phyloP scores from a whole-genome alignment of 2,888 invertebrate species.

The Nasonovia ribisnigri region DNA sequence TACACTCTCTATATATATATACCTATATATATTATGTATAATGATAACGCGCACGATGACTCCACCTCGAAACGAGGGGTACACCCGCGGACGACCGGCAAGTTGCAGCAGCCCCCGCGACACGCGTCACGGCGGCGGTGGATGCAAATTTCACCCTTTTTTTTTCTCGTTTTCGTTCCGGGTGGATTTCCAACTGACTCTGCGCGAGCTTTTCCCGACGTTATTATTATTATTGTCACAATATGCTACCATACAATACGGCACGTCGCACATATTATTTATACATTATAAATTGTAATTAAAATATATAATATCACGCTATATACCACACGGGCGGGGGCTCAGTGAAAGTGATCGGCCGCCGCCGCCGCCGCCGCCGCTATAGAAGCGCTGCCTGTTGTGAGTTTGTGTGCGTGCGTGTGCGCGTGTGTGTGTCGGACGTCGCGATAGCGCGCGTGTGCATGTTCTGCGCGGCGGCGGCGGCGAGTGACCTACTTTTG shows the following conservation, averaged over 20 bases:
- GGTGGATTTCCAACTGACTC: neutral
- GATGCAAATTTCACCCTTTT: neutral
- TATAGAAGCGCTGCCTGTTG: conserved; percentile 67
- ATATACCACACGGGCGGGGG: neutral
- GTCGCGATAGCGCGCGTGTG: conserved; percentile 29
- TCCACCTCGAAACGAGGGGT: neutral
- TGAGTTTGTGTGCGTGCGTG: conserved; percentile 30
- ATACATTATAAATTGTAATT: neutral
- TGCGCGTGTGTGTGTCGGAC: neutral
- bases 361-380: conserved; percentile 67
- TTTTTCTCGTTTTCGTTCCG: neutral
- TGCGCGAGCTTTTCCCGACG: neutral
- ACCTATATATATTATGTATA: neutral
- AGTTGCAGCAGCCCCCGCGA: neutral
- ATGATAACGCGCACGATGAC: neutral
- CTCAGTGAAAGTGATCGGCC: conserved; percentile 61
- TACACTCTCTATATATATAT: neutral
- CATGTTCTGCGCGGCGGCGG: conserved; percentile 40
- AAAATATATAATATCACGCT: neutral
- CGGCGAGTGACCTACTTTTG: conserved; percentile 61
- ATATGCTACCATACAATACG: too few relatives aligned
- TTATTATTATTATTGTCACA: neutral
- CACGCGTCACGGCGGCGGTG: neutral
- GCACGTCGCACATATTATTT: neutral
- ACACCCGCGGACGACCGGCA: neutral